Evolutionary conservation across 2,888 invertebrate species (phyloP), one percentile per base, ranked within the genome.

Genomic region (Andrena hattorfiana): DNA sequence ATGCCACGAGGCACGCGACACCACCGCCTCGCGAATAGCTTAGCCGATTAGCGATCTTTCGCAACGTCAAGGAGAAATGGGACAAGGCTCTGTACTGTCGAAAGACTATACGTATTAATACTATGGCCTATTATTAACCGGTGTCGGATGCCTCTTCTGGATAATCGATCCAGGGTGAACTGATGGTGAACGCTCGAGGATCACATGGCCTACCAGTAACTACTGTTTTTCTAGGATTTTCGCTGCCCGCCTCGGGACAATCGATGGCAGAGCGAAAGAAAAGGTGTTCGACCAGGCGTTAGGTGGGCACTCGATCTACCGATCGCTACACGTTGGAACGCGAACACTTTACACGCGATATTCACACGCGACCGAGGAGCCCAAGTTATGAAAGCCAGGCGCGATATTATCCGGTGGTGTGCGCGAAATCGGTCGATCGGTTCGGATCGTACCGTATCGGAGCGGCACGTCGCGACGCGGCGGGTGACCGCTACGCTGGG

Each of bases 401-500:
- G 60, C 62, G 71, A 78, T 26, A 26, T 35, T 35, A 66, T 69
- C 42, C 69, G 69, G 32, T 20, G 66, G 42, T 48, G 54, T 35
- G 54, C 68, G 54, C 35, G 23, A 56, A 73, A 80, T 73, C 51
- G 73, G 77, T 59, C 64, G 42, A 42, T 42, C 42, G 42, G 42
- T 5, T 42, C 42, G 42, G 42, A 5, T 42, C 42, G 42, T 42
- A 42, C 42, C 42, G 42, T 42, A 42, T 42, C 74, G 75, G 72
- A 73, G 51, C 63, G 42, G 42, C 42, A 16, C 42, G 42, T 13
- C 42, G 16, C 42, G 42, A 42, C 42, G 42, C 42, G 30, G 32
- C 49, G 59, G 56, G 54, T 56, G 66, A 10, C 26, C 78, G 63
- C 77, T 74, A 66, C 86, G 79, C 64, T 54, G 81, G 83, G 77